Conservation (phyloP, 2,888 invertebrate species). For the Caenorhabditis afra region DNA sequence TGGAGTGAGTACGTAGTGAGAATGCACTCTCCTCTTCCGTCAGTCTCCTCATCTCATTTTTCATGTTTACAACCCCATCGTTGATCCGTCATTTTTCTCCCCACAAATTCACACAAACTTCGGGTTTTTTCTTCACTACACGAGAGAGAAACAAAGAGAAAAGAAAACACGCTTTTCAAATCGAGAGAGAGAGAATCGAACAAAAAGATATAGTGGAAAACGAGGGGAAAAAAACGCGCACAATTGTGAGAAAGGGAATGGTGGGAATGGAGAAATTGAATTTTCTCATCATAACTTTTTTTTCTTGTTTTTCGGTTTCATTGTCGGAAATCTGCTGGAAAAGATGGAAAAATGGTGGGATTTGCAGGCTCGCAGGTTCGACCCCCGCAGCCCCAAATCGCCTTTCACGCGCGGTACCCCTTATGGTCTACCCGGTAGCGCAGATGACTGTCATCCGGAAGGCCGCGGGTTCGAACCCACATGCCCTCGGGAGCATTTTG, state of each 20-base stretch:
- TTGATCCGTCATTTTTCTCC: slow-evolving; percentile 26
- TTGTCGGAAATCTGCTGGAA: background rate
- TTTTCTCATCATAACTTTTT: no score
- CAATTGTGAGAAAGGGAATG: no score
- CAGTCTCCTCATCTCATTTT: slow-evolving; percentile 38
- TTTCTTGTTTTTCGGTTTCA: background rate
- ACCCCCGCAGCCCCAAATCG: no score
- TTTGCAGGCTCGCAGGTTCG: no score
- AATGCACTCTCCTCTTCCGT: slow-evolving; percentile 10
- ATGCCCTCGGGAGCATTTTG: background rate
- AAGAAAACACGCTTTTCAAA: no score
- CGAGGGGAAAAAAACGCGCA: no score
- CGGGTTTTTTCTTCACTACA: slow-evolving; percentile 24
- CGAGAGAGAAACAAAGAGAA: slow-evolving; percentile 35
- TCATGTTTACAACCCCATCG: slow-evolving; percentile 52
- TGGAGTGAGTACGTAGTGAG: slow-evolving; percentile 18
- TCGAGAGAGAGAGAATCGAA: slow-evolving; percentile 4
- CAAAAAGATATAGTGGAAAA: no score
- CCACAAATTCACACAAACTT: slow-evolving; percentile 9
- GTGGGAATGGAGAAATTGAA: background rate
- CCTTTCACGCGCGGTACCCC: no score
- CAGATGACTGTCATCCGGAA: no score
- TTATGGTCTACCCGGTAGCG: no score
- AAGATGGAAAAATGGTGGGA: no score
- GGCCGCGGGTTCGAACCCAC: no score